Percentiles rank a stretch among this genome's conserved stretches.
These are phyloP conservation scores for Oncorhynchus kisutch DNA, from an alignment of 2,113 vertebrate species.

Conservation along the genomic window DNA sequence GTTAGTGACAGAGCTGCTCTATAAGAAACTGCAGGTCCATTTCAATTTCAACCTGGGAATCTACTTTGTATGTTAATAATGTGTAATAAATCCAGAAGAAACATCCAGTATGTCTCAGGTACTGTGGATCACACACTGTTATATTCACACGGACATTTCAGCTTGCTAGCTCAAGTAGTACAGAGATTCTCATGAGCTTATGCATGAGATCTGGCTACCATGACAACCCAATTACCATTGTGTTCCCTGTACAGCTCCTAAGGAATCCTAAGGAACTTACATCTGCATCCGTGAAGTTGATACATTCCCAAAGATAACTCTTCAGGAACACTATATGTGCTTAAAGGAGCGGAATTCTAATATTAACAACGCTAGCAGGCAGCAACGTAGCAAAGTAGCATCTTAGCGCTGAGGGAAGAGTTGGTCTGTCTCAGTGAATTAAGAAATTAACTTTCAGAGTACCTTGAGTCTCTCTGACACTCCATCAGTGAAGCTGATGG, in stretches of 20 bases:
- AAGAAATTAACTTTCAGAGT: conserved; percentile 25
- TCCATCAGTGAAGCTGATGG: conserved; percentile 92
- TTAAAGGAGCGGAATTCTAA: no score
- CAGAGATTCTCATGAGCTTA: conserved; percentile 35
- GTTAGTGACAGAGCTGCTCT: no score
- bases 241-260: conserved; percentile 48
- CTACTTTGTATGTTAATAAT: no score
- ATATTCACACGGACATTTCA: no score
- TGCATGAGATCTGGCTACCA: conserved; percentile 52
- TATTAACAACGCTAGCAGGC: no score
- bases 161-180: background rate
- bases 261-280: conserved; percentile 13
- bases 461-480: conserved; percentile 88
- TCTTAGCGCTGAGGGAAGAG: background rate
- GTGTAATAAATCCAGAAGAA: no score
- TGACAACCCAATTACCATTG: conserved; percentile 58
- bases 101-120: no score
- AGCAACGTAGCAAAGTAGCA: background rate
- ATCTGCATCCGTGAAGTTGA: conserved; percentile 18
- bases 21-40: no score
- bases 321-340: background rate
- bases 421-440: no score
- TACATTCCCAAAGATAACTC: conserved; percentile 21
- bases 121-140: no score
- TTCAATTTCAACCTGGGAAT: no score